Percentiles rank a stretch among this genome's conserved stretches.
Evolutionary conservation across 2,888 invertebrate genomes (phyloP).

Genomic region (Lasioglossum pauxillum): DNA sequence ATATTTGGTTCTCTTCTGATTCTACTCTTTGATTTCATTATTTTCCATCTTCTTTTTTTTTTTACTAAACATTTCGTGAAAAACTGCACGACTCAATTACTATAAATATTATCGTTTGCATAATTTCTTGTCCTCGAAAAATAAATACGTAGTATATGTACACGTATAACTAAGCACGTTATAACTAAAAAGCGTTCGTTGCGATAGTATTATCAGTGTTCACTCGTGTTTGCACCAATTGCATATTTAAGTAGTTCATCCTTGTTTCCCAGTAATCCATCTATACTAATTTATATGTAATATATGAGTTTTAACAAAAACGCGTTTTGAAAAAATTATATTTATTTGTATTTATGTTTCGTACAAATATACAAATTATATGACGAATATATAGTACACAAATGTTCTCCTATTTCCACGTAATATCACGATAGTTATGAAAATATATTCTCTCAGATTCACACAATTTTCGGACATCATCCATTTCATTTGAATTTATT

Average conservation of each 20-base stretch:
- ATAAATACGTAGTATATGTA: neutral
- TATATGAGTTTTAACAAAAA: neutral
- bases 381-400: slow-evolving; percentile 22
- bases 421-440: neutral
- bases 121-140: neutral
- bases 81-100: neutral
- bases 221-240: neutral
- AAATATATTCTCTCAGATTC: neutral
- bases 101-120: neutral
- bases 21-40: neutral
- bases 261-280: neutral
- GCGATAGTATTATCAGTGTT: neutral
- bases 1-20: neutral
- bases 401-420: neutral
- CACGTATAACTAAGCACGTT: neutral
- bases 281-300: neutral
- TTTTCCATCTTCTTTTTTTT: neutral
- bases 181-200: too few relatives aligned
- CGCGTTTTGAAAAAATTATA: neutral
- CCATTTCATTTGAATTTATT: neutral
- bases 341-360: slow-evolving; percentile 29
- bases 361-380: slow-evolving; percentile 38
- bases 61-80: neutral
- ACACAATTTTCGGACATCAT: neutral
- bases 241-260: neutral